Percentiles rank a stretch among this genome's conserved stretches.
phyloP scores from a whole-genome alignment of 2,888 invertebrate genomes.

The Melanargia galathea region DNA sequence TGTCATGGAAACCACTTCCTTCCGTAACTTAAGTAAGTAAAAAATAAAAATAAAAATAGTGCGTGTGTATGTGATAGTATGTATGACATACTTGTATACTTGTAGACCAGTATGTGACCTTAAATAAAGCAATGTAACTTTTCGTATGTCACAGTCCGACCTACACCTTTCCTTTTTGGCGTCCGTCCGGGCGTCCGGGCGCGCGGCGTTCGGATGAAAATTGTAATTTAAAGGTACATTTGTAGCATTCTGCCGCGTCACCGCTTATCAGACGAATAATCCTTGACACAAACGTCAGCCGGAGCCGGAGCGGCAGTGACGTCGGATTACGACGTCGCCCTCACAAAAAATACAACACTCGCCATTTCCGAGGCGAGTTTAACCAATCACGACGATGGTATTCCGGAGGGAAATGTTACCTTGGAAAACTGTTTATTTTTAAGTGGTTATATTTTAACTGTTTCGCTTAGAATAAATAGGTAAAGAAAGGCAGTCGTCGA shows the following conservation, averaged over 20 bases:
- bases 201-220: constrained; percentile 15
- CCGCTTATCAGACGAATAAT: constrained; percentile 45
- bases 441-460: too few relatives aligned
- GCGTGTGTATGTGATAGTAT: too few relatives aligned
- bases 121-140: neutral
- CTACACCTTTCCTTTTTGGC: constrained; percentile 18
- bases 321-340: constrained; percentile 35
- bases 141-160: neutral
- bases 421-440: neutral
- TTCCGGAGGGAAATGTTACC: neutral
- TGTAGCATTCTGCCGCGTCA: constrained; percentile 39
- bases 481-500: too few relatives aligned
- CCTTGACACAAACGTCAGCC: constrained; percentile 41
- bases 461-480: too few relatives aligned
- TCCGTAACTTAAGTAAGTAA: too few relatives aligned
- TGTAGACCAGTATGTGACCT: too few relatives aligned
- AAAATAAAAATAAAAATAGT: too few relatives aligned
- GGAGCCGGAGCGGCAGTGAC: constrained; percentile 39
- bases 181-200: too few relatives aligned
- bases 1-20: too few relatives aligned
- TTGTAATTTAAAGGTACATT: constrained; percentile 29
- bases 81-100: too few relatives aligned
- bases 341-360: constrained; percentile 25
- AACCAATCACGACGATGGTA: constrained; percentile 14
- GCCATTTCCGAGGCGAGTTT: constrained; percentile 23